Conservation (phyloP, 2,113 vertebrate genomes). For the Xerus inauris region DNA sequence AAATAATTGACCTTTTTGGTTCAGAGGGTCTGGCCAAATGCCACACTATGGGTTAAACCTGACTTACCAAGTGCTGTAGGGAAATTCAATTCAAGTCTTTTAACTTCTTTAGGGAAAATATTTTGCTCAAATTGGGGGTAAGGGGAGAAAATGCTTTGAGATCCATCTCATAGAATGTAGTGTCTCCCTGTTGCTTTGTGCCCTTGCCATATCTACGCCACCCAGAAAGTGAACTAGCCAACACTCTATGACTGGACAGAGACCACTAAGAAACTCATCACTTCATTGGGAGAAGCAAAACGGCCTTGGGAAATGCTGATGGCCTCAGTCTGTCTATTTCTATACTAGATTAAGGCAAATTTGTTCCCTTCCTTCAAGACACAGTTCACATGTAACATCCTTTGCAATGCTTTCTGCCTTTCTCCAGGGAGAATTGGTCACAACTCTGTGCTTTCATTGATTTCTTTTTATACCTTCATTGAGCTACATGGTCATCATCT, state of each 20-base stretch:
- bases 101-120: background rate
- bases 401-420: background rate
- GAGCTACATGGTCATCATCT: background rate
- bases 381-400: background rate
- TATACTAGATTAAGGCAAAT: background rate
- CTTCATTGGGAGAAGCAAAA: background rate
- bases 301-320: background rate
- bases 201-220: background rate
- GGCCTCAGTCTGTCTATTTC: background rate
- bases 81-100: background rate
- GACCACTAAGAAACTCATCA: background rate
- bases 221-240: background rate
- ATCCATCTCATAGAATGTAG: background rate
- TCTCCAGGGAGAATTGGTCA: background rate
- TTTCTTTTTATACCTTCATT: conserved; percentile 8
- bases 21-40: background rate
- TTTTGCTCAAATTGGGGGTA: background rate
- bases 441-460: background rate
- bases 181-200: background rate
- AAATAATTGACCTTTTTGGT: background rate
- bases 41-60: background rate
- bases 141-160: background rate
- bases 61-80: background rate
- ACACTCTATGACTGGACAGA: background rate
- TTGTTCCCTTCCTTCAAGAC: background rate